Evolutionary conservation across 1,140 invertebrate genomes (phyloP), one percentile per base, ranked within the genome.

Genomic region (Zaprionus tsacasi): DNA sequence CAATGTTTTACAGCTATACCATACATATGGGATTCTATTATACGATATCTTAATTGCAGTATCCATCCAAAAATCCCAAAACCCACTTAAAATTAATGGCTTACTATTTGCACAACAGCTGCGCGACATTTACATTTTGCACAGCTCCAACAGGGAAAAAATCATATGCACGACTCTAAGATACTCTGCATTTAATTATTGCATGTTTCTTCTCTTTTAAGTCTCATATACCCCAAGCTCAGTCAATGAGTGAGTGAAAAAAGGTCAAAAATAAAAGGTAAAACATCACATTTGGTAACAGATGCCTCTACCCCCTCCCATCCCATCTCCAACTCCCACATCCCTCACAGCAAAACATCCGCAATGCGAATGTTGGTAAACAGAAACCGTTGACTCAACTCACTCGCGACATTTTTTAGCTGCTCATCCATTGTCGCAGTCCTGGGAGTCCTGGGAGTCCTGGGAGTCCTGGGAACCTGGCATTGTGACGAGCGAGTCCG

Each of bases 61-160:
- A 43, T 13, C 0, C n/a, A 15, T 15, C 0, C 6, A 0, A 15
- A 43, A 43, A 43, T 43, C 6, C 13, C 2, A 15, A 15, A 6
- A 6, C n/a, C 15, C n/a, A 85, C 85, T 88, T 85, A 76, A 89
- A 89, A 89, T 88, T 81, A 89, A 88, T 89, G 80, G 82, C 48
- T 78, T 68, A 83, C 83, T 89, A 88, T 88, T 88, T 88, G 72
- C 67, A 63, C 81, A 89, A 85, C 85, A 89, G 78, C 85, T 88
- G 85, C 58, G 63, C 71, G 55, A 63, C 70, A 88, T 78, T 88
- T 88, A 66, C 21, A 43, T 40, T 30, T 56, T 59, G 30, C 43
- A 63, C 43, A 63, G 30, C 33, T 21, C 65, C 17, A 21, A 30
- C 35, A 76, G 64, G 68, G 6, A 15, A 43, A 1, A 8, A 10